These are phyloP conservation scores for Otolemur garnettii DNA, from an alignment of 2,113 vertebrate species.

Conservation along the genomic window DNA sequence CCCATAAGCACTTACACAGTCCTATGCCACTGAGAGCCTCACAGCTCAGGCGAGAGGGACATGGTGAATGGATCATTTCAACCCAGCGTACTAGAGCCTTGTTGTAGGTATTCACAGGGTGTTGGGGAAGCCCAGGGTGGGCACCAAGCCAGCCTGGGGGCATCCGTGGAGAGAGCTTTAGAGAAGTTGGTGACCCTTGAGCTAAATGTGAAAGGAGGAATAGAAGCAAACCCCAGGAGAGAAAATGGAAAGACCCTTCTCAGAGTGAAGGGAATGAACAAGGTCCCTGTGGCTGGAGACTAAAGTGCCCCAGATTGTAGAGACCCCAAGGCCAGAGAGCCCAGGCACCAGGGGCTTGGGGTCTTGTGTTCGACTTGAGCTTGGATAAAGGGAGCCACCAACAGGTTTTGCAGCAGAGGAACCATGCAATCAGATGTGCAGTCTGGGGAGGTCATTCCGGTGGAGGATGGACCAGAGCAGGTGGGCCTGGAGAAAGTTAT, in stretches of 20 bases:
- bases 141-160: no score
- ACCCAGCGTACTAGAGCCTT: not conserved
- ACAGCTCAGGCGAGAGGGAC: not conserved
- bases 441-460: not conserved
- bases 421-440: no score
- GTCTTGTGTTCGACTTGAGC: rapidly evolving
- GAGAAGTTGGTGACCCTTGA: not conserved
- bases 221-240: not conserved
- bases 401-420: not conserved
- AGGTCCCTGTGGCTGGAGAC: not conserved
- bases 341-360: rapidly evolving
- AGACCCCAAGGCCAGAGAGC: not conserved
- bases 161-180: not conserved
- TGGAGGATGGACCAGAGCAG: not conserved
- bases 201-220: not conserved
- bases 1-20: not conserved
- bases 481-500: not conserved
- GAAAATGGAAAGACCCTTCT: not conserved
- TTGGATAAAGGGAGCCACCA: not conserved
- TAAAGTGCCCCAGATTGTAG: not conserved
- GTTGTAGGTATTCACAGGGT: rapidly evolving
- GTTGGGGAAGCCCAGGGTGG: not conserved
- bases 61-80: no score
- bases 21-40: not conserved
- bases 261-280: not conserved